A percentile compares a stretch with the other conserved stretches of the same genome.
Evolutionary conservation across 2,888 invertebrate genomes (phyloP).

Genomic region (Alloscopus bannaensis): DNA sequence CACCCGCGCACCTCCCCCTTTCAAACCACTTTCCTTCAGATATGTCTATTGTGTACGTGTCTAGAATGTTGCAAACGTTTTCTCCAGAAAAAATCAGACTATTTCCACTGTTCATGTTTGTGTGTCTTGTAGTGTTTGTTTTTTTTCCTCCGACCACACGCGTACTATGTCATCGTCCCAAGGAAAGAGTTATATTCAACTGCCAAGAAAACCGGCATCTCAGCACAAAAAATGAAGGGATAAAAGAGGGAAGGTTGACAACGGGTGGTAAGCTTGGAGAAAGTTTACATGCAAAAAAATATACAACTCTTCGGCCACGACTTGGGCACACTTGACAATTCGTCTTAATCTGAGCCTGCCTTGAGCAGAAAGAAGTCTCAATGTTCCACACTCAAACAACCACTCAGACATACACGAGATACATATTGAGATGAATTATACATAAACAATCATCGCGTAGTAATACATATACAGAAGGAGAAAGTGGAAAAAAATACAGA

Average conservation of each 20-base stretch:
- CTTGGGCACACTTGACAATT: background rate
- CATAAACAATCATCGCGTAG: constrained; percentile 19
- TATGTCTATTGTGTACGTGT: constrained; percentile 29
- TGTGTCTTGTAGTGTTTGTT: no score
- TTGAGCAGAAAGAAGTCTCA: background rate
- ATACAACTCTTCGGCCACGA: background rate
- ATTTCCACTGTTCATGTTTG: no score
- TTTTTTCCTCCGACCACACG: constrained; percentile 2
- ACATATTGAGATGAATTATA: constrained; percentile 3
- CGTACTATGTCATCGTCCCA: background rate
- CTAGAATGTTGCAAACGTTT: background rate
- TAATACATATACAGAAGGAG: background rate
- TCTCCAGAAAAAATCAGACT: background rate
- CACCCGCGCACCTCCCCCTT: constrained; percentile 4
- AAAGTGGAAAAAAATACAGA: background rate
- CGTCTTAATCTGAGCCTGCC: no score
- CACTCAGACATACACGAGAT: background rate
- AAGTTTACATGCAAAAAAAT: background rate
- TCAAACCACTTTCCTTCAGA: background rate
- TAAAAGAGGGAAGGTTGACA: constrained; percentile 34
- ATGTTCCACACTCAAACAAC: background rate
- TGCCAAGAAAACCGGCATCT: constrained; percentile 23
- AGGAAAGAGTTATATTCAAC: background rate
- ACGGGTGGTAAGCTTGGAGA: constrained; percentile 25
- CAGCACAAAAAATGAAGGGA: background rate